These are phyloP conservation scores for Tenthredo mesomela DNA, from an alignment of 2,888 invertebrate genomes.

Conservation along the genomic window DNA sequence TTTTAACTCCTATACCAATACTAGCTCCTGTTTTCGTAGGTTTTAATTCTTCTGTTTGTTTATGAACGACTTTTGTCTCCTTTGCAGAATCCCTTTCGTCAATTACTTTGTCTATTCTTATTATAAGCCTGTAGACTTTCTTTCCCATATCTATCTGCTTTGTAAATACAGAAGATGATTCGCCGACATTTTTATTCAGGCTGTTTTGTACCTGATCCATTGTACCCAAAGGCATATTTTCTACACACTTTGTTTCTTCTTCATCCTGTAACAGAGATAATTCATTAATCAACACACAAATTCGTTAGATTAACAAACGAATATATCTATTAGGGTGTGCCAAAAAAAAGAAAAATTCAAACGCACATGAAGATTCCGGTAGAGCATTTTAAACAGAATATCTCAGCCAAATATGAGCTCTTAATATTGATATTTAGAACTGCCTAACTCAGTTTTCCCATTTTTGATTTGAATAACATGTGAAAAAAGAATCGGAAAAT, in stretches of 20 bases:
- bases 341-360: no score
- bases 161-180: not conserved
- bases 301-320: not conserved
- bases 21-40: not conserved
- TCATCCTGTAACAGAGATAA: not conserved
- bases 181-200: not conserved
- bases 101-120: constrained; percentile 71
- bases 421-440: no score
- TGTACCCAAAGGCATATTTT: not conserved
- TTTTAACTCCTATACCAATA: not conserved
- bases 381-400: no score
- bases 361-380: no score
- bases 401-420: no score
- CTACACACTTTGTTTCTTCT: not conserved
- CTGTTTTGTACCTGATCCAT: not conserved
- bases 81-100: constrained; percentile 59
- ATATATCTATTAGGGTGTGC: no score
- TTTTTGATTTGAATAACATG: no score
- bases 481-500: no score
- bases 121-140: constrained; percentile 66
- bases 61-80: constrained; percentile 64
- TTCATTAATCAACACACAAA: not conserved
- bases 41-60: constrained; percentile 51
- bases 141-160: constrained; percentile 53
- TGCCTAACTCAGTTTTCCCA: no score